Evolutionary conservation across 1,140 invertebrate genomes (phyloP).

Genomic region (Xylocopa sonorina): DNA sequence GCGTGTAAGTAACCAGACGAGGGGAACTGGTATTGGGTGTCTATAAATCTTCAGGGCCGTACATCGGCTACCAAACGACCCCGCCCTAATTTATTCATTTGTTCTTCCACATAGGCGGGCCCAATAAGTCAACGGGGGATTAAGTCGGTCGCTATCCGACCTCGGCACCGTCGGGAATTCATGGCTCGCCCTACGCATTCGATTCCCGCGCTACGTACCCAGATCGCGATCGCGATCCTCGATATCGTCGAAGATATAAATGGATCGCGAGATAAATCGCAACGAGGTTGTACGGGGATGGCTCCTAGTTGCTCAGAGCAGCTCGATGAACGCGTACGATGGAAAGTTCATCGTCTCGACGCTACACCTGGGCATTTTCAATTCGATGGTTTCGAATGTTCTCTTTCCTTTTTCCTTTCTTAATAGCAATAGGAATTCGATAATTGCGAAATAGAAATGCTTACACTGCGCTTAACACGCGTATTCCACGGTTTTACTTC

Average conservation of each 20-base stretch:
- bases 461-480: too few relatives aligned
- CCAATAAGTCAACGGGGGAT: constrained; percentile 73
- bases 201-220: constrained; percentile 29
- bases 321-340: too few relatives aligned
- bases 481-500: too few relatives aligned
- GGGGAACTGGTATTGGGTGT: constrained; percentile 66
- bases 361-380: too few relatives aligned
- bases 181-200: constrained; percentile 28
- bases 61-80: constrained; percentile 72
- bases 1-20: constrained; percentile 56
- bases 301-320: too few relatives aligned
- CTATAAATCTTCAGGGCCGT: constrained; percentile 74
- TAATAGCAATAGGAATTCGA: too few relatives aligned
- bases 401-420: too few relatives aligned
- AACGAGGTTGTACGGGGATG: too few relatives aligned
- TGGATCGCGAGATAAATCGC: constrained; percentile 47
- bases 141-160: constrained; percentile 65
- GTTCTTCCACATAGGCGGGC: constrained; percentile 73
- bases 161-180: constrained; percentile 45
- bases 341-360: too few relatives aligned
- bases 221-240: constrained; percentile 50
- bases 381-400: too few relatives aligned
- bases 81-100: constrained; percentile 78
- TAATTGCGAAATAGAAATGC: too few relatives aligned
- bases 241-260: constrained; percentile 27